Conservation (phyloP, 35 echinoderm and acorn worm species). For the Lytechinus variegatus region DNA sequence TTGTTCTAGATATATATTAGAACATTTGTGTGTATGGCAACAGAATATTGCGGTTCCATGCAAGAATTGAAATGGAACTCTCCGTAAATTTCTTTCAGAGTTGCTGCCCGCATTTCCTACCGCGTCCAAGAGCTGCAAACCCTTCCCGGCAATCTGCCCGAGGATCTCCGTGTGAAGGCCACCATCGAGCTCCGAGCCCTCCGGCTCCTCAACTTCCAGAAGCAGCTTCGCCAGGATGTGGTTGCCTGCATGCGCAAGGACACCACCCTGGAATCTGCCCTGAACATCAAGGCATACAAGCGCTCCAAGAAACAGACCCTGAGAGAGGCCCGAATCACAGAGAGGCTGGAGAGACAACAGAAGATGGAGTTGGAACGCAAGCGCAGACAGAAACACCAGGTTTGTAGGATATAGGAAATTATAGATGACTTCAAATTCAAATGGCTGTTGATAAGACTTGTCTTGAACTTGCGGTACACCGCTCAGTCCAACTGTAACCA, state of each 20-base stretch:
- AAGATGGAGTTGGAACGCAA: conserved; percentile 96
- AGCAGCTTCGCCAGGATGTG: conserved; percentile 93
- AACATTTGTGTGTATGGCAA: not conserved
- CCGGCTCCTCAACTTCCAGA: conserved; percentile 90
- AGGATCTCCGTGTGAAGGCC: conserved; percentile 86
- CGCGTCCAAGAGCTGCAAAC: conserved; percentile 90
- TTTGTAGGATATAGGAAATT: not conserved
- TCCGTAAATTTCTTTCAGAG: conserved; percentile 42
- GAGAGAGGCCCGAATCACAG: conserved; percentile 89
- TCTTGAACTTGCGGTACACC: too few species aligned
- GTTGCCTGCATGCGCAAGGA: conserved; percentile 89
- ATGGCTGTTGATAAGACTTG: not conserved
- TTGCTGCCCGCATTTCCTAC: conserved; percentile 85
- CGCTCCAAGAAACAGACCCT: conserved; percentile 95
- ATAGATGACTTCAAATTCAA: not conserved
- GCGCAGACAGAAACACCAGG: conserved; percentile 96
- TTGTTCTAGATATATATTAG: not conserved
- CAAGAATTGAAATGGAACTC: not conserved
- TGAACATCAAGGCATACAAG: conserved; percentile 99
- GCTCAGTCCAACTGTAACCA: too few species aligned
- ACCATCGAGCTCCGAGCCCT: conserved; percentile 94
- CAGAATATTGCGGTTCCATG: not conserved
- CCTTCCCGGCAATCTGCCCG: conserved; percentile 82
- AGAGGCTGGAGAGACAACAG: conserved; percentile 95
- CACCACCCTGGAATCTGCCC: conserved; percentile 92